Base-by-base conservation (phyloP, 2,888 invertebrate genomes). In the Polydrusus tereticollis region DNA sequence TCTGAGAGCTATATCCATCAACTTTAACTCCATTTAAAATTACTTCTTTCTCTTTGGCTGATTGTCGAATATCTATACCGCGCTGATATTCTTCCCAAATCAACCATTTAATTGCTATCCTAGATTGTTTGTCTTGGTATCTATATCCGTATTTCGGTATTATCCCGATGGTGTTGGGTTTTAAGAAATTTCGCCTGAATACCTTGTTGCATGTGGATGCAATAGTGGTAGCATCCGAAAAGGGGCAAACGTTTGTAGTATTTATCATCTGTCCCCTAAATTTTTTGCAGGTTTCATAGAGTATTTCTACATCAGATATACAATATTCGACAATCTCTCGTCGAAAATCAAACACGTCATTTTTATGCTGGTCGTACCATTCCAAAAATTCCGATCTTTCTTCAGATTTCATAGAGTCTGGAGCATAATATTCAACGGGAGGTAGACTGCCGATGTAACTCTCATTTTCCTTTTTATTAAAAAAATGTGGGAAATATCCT, bases 91-190 rank as follows among this genome's bases (percentile, higher is more conserved):
- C 75, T 58, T 74, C 73, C 55, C 60, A 73, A 6, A 77, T 26
- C 3, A 77, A 38, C 76, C 74, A 76, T 29, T 67, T 72, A n/a
- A 36, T 50, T 14, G 73, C 64, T 8, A 70, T 38, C 52, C 36
- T 41, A 0, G 70, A 73, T 12, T 71, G 6, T 59, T 71, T 69
- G 59, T 76, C 43, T 10, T 57, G 55, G 10, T 41, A 55, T 7
- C 82, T 52, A 60, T 82, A 82, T 1, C 82, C 81, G 1, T 57
- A 21, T 65, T 70, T 58, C 0, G 81, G 82, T 10, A 82, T 76
- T 1, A 82, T 71, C 4, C 77, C 81, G 14, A 82, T 80, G 0
- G 77, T 78, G 5, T 80, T 55, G 4, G 72, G 36, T 73, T 79
- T 72, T 8, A 81, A 60, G 72, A 78, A 80, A 18, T 81, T 79